Percentiles rank a stretch among this genome's conserved stretches.
phyloP scores from a whole-genome alignment of 2,113 vertebrate genomes.

The Holacanthus passer region DNA sequence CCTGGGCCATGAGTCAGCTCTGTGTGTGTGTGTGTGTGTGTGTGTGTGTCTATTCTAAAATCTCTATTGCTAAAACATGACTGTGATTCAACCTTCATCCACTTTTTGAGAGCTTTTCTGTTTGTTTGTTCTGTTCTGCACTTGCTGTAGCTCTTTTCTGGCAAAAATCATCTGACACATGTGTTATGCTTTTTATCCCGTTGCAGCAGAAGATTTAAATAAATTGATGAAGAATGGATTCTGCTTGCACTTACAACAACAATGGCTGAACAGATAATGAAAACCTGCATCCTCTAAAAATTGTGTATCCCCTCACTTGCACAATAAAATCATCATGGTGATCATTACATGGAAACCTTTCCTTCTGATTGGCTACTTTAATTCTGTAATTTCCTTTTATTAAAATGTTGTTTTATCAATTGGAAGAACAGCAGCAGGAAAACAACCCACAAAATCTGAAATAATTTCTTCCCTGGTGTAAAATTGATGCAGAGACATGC shows the following conservation, averaged over 20 bases:
- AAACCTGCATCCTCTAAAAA: neutral
- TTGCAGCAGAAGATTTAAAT: neutral
- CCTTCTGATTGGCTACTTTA: neutral
- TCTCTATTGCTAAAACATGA: slow-evolving; percentile 12
- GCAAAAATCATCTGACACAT: neutral
- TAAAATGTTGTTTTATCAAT: neutral
- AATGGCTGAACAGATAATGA: neutral
- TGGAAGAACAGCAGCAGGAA: neutral
- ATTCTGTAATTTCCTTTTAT: slow-evolving; percentile 10
- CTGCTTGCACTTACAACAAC: neutral
- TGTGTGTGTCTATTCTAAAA: neutral
- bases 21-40: slow-evolving; percentile 5
- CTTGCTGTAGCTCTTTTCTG: neutral
- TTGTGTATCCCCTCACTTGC: neutral
- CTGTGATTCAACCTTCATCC: neutral
- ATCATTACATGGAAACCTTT: neutral
- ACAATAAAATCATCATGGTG: neutral
- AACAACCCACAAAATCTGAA: slow-evolving; percentile 6
- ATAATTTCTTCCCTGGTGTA: neutral
- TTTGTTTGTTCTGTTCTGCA: neutral
- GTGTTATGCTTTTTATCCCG: neutral
- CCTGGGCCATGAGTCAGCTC: slow-evolving; percentile 22
- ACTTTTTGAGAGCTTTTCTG: neutral
- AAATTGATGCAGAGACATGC: slow-evolving; percentile 1
- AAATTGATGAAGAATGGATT: neutral